These are phyloP conservation scores for Xenopus borealis DNA, from an alignment of 2,113 vertebrate species.

Conservation along the genomic window DNA sequence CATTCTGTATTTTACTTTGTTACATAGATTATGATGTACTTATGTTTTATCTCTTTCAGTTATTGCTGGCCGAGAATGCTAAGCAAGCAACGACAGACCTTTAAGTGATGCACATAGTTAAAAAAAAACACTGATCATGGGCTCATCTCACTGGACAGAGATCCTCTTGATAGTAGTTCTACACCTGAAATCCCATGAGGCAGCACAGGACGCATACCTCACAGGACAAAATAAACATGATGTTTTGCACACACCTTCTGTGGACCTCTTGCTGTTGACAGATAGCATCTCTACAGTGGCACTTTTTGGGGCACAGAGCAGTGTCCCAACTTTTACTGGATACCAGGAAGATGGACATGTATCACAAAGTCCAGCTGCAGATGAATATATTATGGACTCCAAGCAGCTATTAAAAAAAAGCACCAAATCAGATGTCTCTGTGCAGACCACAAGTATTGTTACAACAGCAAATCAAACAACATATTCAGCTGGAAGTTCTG, in stretches of 20 bases:
- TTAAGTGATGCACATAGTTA: neutral
- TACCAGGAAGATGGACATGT: neutral
- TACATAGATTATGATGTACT: neutral
- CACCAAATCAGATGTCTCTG: neutral
- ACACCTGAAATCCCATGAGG: neutral
- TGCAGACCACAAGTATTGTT: neutral
- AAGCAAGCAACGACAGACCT: constrained; percentile 3
- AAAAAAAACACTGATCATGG: constrained; percentile 24
- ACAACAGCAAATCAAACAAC: neutral
- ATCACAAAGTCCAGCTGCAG: neutral
- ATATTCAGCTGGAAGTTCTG: neutral
- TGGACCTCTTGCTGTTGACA: neutral
- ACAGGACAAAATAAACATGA: neutral
- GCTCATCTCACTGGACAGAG: constrained; percentile 6
- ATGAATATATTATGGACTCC: neutral
- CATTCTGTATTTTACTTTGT: too few species aligned
- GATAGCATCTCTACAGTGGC: neutral
- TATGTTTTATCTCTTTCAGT: constrained; percentile 17
- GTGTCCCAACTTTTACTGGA: neutral
- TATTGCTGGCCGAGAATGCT: constrained; percentile 7
- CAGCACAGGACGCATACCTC: neutral
- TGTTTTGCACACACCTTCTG: neutral
- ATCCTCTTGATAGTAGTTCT: constrained; percentile 12
- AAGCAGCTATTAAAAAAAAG: constrained; percentile 2
- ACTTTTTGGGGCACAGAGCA: neutral